Evolutionary conservation across 2,888 invertebrate genomes (phyloP), one percentile per base, ranked within the genome.

Genomic region (Coelinius sp.): DNA sequence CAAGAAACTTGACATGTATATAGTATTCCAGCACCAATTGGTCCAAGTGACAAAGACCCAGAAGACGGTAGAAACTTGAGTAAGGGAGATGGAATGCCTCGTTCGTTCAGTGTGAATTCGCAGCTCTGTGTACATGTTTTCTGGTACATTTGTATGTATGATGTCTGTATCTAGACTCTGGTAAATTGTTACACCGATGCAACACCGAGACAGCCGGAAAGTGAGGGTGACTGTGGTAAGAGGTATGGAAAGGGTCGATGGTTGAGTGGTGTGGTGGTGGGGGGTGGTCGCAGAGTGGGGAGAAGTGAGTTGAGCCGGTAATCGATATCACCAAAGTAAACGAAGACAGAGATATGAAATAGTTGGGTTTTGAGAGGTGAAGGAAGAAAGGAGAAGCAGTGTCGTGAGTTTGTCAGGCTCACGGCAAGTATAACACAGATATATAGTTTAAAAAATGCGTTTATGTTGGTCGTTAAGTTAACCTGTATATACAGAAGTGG

Each of bases 321-420:
- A 86, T 86, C 85, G 85, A 86, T 85, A 85, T 85, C 85, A 84
- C 85, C 84, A 85, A 85, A 85, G 85, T 85, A 85, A 85, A 85
- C 85, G 85, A 82, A 81, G 84, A 49, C 64, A 72, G 27, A 73
- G 73, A 46, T 63, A 56, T 41, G 62, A 46, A 52, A 44, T 49
- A 25, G 70, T 59, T 25, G 70, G 17, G 64, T 12, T 38, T 69
- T 62, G 53, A 68, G 63, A 70, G 71, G 41, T 77, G 75, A 65
- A 52, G 56, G 73, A 71, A 76, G 65, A 68, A n/a, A 77, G 79
- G 84, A 81, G 82, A 82, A 82, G 83, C 82, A 81, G 82, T 85
- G 85, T 84, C 83, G 84, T 83, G 84, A 83, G 83, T 84, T 84
- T 85, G 85, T 85, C 84, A 85, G 82, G n/a, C 83, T 82, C 82